A percentile compares a stretch with the other conserved stretches of the same genome.
These are phyloP conservation scores for Melanaphis sacchari DNA, from an alignment of 1,140 invertebrate species.

Conservation along the genomic window DNA sequence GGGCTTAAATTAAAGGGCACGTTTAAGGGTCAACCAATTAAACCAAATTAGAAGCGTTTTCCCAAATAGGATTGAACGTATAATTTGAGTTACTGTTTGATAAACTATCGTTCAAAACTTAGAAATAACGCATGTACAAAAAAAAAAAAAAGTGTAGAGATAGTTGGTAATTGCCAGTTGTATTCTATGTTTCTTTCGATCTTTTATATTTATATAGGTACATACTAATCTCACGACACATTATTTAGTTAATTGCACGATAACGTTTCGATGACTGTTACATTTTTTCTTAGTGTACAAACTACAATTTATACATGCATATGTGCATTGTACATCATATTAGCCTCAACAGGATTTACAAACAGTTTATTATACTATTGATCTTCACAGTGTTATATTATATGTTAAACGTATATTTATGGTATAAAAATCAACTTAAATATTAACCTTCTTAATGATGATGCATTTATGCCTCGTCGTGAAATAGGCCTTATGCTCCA, in stretches of 20 bases:
- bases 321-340: neutral
- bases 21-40: slow-evolving; percentile 15
- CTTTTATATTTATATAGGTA: neutral
- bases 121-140: neutral
- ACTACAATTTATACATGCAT: neutral
- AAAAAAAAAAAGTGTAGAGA: neutral
- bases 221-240: neutral
- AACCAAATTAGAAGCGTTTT: slow-evolving; percentile 1
- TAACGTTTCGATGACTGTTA: neutral
- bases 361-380: neutral
- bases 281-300: neutral
- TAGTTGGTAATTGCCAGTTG: neutral
- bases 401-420: neutral
- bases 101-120: neutral
- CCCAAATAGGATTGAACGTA: neutral
- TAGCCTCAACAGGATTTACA: neutral
- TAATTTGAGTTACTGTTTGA: neutral
- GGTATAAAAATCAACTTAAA: neutral
- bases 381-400: neutral
- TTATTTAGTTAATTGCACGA: neutral
- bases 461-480: neutral
- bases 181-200: neutral
- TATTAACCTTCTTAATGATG: neutral
- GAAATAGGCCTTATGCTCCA: neutral
- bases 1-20: slow-evolving; percentile 3